These are phyloP conservation scores for Sthenelais limicola DNA, from an alignment of 2,888 invertebrate species.

Conservation along the genomic window DNA sequence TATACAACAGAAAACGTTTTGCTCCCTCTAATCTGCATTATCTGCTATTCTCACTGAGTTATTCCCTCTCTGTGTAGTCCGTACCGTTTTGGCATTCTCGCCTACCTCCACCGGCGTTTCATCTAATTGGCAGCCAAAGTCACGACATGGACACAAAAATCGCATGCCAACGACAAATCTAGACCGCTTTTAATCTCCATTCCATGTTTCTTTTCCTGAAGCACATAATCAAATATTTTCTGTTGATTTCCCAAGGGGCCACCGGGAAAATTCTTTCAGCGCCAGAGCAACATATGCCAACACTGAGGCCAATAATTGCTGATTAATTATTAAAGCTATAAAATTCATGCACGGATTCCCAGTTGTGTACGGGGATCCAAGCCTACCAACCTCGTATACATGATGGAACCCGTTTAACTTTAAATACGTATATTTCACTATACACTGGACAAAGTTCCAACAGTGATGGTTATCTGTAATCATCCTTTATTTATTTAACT, in stretches of 20 bases:
- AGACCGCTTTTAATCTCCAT: slow-evolving; percentile 31
- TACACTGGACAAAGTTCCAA: too few relatives aligned
- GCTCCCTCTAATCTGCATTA: too few relatives aligned
- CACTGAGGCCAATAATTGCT: slow-evolving; percentile 29
- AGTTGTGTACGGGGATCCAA: not conserved
- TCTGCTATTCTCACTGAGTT: too few relatives aligned
- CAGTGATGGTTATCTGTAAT: too few relatives aligned
- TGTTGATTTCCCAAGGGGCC: slow-evolving; percentile 40
- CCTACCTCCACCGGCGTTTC: not conserved
- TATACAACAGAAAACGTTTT: too few relatives aligned
- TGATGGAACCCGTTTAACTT: too few relatives aligned
- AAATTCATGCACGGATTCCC: slow-evolving; percentile 21
- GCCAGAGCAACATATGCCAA: slow-evolving; percentile 31
- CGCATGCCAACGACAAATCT: slow-evolving; percentile 33
- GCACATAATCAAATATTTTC: slow-evolving; percentile 42
- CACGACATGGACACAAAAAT: slow-evolving; percentile 30
- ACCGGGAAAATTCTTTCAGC: slow-evolving; percentile 1
- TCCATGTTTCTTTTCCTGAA: slow-evolving; percentile 34
- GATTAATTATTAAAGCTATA: slow-evolving; percentile 40
- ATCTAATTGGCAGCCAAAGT: slow-evolving; percentile 21
- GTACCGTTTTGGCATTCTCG: too few relatives aligned
- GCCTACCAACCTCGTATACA: too few relatives aligned
- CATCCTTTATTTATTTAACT: too few relatives aligned
- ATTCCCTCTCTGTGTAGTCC: too few relatives aligned
- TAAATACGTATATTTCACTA: too few relatives aligned